Base-by-base conservation (phyloP, 2,888 invertebrate species). In the Aplocera efformata region DNA sequence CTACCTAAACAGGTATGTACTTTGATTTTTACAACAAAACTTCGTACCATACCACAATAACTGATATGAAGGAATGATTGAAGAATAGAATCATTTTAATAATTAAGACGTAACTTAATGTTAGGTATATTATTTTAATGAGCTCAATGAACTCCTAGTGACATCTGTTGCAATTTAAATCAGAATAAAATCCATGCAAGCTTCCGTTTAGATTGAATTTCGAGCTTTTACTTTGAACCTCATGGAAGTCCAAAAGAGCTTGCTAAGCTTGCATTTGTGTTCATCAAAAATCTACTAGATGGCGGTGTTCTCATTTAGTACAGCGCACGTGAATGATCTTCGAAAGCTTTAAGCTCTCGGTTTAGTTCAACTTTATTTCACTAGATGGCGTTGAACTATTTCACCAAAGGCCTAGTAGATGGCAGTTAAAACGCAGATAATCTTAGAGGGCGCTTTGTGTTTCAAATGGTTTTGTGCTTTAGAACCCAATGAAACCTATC, bases 371-470 rank as follows among this genome's bases (percentile, higher is more conserved):
- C 5, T 6, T 1, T 10, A 3, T 9, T 21, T 6, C 6, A 9
- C 7, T 22, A 43, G 42, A 33, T 37, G 42, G 32, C 29, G 33
- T 13, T 33, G 10, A 22, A n/a, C 26, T 13, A 5, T 23, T 24
- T n/a, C 8, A 9, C 24, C n/a, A 13, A 17, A 17, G 1, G 11
- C 10, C 8, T 3, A 4, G 13, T 20, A 39, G 39, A 39, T 39
- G 38, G 23, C 32, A 24, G 7, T 10, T 6, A 9, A 6, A 1
- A 35, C 13, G 13, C 5, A 17, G 5, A 5, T 17, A 17, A 3
- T 17, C 2, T 17, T 3, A 41, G 41, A 27, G 30, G 31, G 26
- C 31, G 27, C 13, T 17, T n/a, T n/a, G n/a, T n/a, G n/a, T n/a
- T n/a, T 17, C 13, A 17, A 17, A 17, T 17, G 5, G 5, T 17